A percentile compares a stretch with the other conserved stretches of the same genome.
Evolutionary conservation across 2,797 vertebrate genomes (phyloP).

Genomic region (Apodemus agrarius): DNA sequence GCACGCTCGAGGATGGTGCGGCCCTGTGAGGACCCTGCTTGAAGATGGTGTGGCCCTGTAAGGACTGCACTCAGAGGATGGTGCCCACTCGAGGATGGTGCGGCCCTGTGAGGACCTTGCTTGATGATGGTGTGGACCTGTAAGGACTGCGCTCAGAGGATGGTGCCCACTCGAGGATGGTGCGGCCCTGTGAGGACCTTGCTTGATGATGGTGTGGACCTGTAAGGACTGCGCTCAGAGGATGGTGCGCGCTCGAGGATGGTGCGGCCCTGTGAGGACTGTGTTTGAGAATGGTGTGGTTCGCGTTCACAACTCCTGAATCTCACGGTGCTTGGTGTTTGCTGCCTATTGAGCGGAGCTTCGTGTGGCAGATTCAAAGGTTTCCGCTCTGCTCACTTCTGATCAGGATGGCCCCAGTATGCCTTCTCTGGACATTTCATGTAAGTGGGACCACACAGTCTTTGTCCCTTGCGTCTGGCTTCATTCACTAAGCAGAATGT

Average conservation of each 20-base stretch:
- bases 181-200: neutral
- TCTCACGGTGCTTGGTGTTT: neutral
- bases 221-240: no score
- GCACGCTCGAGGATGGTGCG: no score
- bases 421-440: neutral
- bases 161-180: no score
- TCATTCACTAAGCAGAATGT: neutral
- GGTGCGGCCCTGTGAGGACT: neutral
- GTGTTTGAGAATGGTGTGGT: no score
- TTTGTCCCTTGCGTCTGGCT: neutral
- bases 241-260: no score
- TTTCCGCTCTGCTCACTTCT: neutral
- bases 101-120: no score
- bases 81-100: no score
- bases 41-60: neutral
- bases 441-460: neutral
- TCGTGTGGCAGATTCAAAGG: neutral
- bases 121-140: no score
- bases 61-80: no score
- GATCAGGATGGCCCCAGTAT: neutral
- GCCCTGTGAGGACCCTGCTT: neutral
- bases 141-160: no score
- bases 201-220: no score
- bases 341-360: neutral
- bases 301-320: neutral